Evolutionary conservation across 2,888 invertebrate species (phyloP), one percentile per base, ranked within the genome.

Genomic region (Heteromyza rotundicornis): DNA sequence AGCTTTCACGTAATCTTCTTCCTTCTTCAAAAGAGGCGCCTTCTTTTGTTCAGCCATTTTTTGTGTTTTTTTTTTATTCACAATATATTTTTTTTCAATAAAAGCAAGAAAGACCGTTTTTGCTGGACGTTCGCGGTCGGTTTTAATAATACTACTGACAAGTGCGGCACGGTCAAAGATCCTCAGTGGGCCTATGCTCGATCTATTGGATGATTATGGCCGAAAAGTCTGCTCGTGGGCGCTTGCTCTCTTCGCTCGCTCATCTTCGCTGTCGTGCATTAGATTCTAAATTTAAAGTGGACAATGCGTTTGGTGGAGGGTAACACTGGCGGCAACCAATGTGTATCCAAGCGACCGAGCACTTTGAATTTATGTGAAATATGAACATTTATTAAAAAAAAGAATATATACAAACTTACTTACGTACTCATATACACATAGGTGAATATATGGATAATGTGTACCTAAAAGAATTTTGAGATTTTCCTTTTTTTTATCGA

Each of bases 31-130:
- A 59, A 82, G 75, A 61, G 82, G 83, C 68, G 83, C 82, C 73
- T 82, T 82, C 73, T 82, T 82, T 69, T 83, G 82, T 71, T 82
- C 82, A 64, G 82, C 80, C 81, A 82, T 82, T 71, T n/a, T n/a
- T n/a, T n/a, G n/a, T n/a, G n/a, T n/a, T n/a, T n/a, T n/a, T n/a
- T n/a, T n/a, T n/a, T n/a, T n/a, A n/a, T n/a, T n/a, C n/a, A n/a
- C n/a, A n/a, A n/a, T n/a, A 47, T 19, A 40, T 19, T 59, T 59
- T 54, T 44, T 62, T 61, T n/a, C n/a, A n/a, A n/a, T n/a, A n/a
- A n/a, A n/a, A n/a, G n/a, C n/a, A n/a, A 55, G 51, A 32, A 62
- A 54, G 22, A 47, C 23, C 40, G 27, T 62, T 16, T 44, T 27
- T 71, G 75, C 75, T 77, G 78, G 74, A 76, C 70, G 79, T 70